phyloP scores from a whole-genome alignment of 2,113 vertebrate genomes.

The Terrapene triunguis region DNA sequence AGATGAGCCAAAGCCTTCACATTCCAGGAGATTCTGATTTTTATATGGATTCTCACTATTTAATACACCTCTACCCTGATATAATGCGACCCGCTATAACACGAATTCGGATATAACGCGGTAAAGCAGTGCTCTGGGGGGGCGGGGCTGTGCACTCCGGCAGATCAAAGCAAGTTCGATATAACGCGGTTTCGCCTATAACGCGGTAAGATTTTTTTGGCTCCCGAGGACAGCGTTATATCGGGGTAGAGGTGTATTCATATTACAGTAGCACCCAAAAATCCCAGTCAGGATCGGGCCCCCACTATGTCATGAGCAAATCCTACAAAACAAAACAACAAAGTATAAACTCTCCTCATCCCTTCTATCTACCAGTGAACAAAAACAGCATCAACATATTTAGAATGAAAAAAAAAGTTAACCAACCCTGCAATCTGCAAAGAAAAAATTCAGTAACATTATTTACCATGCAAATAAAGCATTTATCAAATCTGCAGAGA shows the following conservation, averaged over 20 bases:
- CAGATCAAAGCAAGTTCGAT: too few relatives aligned
- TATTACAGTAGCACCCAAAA: conserved; percentile 21
- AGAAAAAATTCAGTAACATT: background rate
- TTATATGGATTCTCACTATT: background rate
- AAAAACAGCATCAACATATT: conserved; percentile 40
- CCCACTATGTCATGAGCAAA: background rate
- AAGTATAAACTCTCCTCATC: conserved; percentile 35
- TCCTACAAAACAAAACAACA: conserved; percentile 10
- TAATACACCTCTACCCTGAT: background rate
- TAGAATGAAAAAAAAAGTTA: background rate
- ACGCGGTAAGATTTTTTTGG: too few relatives aligned
- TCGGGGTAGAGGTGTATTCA: background rate
- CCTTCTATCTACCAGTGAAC: conserved; percentile 16
- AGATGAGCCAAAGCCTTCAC: background rate
- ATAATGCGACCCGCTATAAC: too few relatives aligned
- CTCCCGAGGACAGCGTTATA: too few relatives aligned
- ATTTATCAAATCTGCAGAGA: conserved; percentile 13
- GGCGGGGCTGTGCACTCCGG: too few relatives aligned
- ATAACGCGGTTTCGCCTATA: too few relatives aligned
- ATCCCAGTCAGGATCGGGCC: conserved; percentile 29
- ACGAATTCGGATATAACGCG: too few relatives aligned
- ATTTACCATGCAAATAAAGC: conserved; percentile 16
- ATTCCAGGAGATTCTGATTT: background rate
- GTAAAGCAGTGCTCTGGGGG: too few relatives aligned
- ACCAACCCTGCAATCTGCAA: conserved; percentile 15